A percentile compares a stretch with the other conserved stretches of the same genome.
Evolutionary conservation across 2,113 vertebrate genomes (phyloP).

Genomic region (Pteruthius melanotis): DNA sequence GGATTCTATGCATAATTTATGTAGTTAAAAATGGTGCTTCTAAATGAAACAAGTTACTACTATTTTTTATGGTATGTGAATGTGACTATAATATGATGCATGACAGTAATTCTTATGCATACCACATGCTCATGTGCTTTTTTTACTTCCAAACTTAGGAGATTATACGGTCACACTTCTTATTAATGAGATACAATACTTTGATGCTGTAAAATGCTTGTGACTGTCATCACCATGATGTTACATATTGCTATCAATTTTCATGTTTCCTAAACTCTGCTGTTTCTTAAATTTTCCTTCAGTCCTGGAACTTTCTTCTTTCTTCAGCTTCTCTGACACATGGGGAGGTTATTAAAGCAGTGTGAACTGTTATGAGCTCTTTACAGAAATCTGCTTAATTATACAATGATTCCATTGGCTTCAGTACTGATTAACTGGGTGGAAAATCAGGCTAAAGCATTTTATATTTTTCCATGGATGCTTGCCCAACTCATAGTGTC

Average conservation of each 20-base stretch:
- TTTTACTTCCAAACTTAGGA: slow-evolving; percentile 41
- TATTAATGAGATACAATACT: slow-evolving; percentile 27
- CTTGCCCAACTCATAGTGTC: slow-evolving; percentile 28
- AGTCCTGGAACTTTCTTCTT: background rate
- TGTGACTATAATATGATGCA: background rate
- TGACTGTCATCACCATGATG: background rate
- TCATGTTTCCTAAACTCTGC: background rate
- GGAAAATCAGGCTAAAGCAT: slow-evolving; percentile 63
- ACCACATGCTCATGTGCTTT: slow-evolving; percentile 20
- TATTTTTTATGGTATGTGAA: background rate
- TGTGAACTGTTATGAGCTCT: slow-evolving; percentile 33
- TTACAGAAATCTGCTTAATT: slow-evolving; percentile 52
- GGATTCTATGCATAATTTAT: background rate
- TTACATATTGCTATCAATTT: background rate
- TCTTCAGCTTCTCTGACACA: background rate
- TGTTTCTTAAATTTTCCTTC: background rate
- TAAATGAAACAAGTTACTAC: background rate
- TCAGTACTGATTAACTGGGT: slow-evolving; percentile 56
- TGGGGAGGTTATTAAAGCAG: slow-evolving; percentile 39
- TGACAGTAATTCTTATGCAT: slow-evolving; percentile 48
- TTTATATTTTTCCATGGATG: slow-evolving; percentile 64
- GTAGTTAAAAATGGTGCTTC: background rate
- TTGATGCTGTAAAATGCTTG: slow-evolving; percentile 19
- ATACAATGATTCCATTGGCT: slow-evolving; percentile 53
- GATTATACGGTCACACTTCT: slow-evolving; percentile 30